A percentile compares a stretch with the other conserved stretches of the same genome.
These are phyloP conservation scores for Tiaroga cobitis DNA, from an alignment of 2,797 vertebrate species.

Conservation along the genomic window DNA sequence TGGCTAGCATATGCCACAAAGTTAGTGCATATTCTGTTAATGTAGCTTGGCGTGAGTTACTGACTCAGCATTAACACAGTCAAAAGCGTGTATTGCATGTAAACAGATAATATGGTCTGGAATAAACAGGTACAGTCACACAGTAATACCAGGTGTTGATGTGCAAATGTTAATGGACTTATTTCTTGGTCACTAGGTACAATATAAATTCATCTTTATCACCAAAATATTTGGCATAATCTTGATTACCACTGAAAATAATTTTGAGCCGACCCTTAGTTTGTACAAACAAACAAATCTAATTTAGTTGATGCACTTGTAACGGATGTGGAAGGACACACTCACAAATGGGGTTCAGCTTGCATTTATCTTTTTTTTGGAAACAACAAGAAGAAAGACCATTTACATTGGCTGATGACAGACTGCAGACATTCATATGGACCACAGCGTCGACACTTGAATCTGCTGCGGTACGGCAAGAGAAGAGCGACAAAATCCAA, in stretches of 20 bases:
- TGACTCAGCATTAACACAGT: background rate
- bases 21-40: no score
- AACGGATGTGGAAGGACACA: no score
- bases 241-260: background rate
- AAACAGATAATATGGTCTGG: background rate
- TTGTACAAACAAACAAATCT: background rate
- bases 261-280: background rate
- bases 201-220: no score
- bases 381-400: no score
- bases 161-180: background rate
- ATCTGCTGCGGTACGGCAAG: no score
- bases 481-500: no score
- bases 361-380: no score
- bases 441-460: no score
- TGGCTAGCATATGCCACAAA: constrained; percentile 39
- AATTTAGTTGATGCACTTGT: no score
- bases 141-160: background rate
- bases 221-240: background rate
- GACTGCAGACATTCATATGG: no score
- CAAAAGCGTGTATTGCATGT: background rate
- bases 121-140: background rate
- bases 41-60: constrained; percentile 10
- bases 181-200: background rate
- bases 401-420: no score
- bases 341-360: no score